phyloP scores from a whole-genome alignment of 2,113 vertebrate species.

The Ancistrus triradiatus region DNA sequence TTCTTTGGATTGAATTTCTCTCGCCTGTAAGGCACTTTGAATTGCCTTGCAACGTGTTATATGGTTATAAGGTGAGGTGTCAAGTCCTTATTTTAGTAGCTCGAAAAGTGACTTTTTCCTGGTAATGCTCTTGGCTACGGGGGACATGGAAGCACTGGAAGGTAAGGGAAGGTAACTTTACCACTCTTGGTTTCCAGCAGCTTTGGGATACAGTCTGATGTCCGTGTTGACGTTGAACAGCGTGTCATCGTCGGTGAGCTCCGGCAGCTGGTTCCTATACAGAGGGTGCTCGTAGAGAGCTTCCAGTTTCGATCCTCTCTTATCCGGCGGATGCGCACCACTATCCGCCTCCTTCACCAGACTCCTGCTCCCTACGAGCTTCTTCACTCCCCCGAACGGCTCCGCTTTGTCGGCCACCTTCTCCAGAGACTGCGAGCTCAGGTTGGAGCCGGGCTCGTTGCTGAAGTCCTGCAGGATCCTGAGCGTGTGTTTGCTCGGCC shows the following conservation, averaged over 20 bases:
- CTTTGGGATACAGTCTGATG: conserved; percentile 84
- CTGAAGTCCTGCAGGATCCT: conserved; percentile 89
- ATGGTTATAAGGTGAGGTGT: too few relatives aligned
- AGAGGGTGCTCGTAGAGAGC: conserved; percentile 82
- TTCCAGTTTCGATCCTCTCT: conserved; percentile 62
- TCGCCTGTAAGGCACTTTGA: too few relatives aligned
- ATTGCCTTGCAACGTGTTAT: too few relatives aligned
- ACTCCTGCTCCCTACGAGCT: conserved; percentile 31
- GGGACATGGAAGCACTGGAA: too few relatives aligned
- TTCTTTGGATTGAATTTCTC: too few relatives aligned
- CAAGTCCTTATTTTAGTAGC: too few relatives aligned
- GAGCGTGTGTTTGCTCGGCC: conserved; percentile 89
- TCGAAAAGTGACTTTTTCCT: too few relatives aligned
- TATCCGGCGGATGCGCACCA: conserved; percentile 5
- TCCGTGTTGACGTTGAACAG: conserved; percentile 90
- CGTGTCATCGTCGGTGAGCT: conserved; percentile 79
- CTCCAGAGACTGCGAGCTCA: conserved; percentile 80
- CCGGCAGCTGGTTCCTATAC: conserved; percentile 69
- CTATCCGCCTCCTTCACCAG: conserved; percentile 40
- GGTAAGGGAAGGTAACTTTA: too few relatives aligned
- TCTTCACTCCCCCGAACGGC: conserved; percentile 38
- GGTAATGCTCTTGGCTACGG: too few relatives aligned
- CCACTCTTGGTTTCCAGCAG: conserved; percentile 80
- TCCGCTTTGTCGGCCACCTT: conserved; percentile 64
- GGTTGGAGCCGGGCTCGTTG: conserved; percentile 85